Evolutionary conservation across 1,140 invertebrate genomes (phyloP).

Genomic region (Lepeophtheirus salmonis): DNA sequence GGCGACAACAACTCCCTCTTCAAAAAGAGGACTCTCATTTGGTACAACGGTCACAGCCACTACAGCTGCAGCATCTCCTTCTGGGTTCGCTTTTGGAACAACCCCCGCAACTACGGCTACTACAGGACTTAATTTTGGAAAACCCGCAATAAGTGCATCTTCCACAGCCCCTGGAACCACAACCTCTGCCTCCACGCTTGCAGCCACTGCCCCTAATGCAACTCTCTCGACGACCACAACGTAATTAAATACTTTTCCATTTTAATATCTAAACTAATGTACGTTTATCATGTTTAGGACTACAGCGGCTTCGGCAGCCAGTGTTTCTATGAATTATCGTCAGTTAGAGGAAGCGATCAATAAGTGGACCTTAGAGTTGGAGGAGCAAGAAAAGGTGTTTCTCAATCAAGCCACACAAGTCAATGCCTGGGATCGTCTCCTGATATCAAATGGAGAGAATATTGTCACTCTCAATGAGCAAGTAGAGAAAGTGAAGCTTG

Average conservation of each 20-base stretch:
- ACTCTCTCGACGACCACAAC: slow-evolving; percentile 1
- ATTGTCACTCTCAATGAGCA: slow-evolving; percentile 65
- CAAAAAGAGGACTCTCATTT: slow-evolving; percentile 8
- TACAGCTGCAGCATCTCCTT: neutral
- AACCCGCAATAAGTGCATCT: neutral
- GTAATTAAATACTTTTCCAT: neutral
- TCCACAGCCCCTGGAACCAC: neutral
- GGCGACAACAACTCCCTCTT: neutral
- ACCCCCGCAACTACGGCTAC: neutral
- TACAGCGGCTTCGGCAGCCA: slow-evolving; percentile 25
- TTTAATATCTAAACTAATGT: neutral
- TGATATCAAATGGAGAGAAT: slow-evolving; percentile 32
- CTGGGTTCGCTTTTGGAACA: neutral
- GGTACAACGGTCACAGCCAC: neutral
- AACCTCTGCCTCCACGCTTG: neutral
- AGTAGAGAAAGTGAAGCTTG: slow-evolving; percentile 61
- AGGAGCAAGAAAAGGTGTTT: slow-evolving; percentile 81
- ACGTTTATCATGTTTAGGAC: neutral
- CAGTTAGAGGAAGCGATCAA: slow-evolving; percentile 83
- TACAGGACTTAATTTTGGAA: neutral
- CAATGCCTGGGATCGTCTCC: slow-evolving; percentile 76
- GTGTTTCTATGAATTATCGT: slow-evolving; percentile 49
- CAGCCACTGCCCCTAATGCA: neutral
- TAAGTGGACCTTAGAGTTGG: slow-evolving; percentile 81
- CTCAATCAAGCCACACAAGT: slow-evolving; percentile 82